Evolutionary conservation across 2,888 invertebrate genomes (phyloP), one percentile per base, ranked within the genome.

Genomic region (Mantis religiosa): DNA sequence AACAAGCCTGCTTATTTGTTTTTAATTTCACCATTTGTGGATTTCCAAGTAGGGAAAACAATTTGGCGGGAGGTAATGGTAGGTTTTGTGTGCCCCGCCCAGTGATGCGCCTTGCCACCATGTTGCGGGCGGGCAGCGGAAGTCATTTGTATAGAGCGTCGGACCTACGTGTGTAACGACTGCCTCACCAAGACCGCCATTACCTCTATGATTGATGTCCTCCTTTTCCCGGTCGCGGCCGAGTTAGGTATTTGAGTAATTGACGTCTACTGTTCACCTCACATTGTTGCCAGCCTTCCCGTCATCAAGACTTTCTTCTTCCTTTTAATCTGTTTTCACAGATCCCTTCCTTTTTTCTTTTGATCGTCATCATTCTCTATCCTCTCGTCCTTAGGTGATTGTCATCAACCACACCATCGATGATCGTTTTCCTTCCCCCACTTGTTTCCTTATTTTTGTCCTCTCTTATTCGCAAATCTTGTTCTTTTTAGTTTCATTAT

Each of bases 61-160:
- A 71, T 71, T 71, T 71, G 54, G 54, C 54, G 54, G 54, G 54
- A 71, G 54, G 54, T 71, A 71, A 71, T 71, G 54, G 54, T 71
- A 71, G 54, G 54, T 20, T 71, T 71, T 2, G 54, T 71, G 54
- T 71, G 54, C 54, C 54, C 54, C 54, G 54, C 54, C 54, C 54
- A 71, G 54, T 71, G 54, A 71, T 71, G 54, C 54, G 54, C 54
- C 54, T 71, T 25, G 54, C 54, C 82, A 87, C 87, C 87, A 87
- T 87, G 82, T 87, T 87, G 87, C 87, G 82, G 30, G 34, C 54
- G 54, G 54, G 30, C 82, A 82, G 34, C 81, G 87, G 87, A 87
- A 87, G 87, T 82, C 87, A 82, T 87, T 87, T 87, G 87, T 87
- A 82, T 87, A 87, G 34, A 71, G 54, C 54, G 54, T 71, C 54